Evolutionary conservation across 2,888 invertebrate species (phyloP).

Genomic region (Megamerina dolium): DNA sequence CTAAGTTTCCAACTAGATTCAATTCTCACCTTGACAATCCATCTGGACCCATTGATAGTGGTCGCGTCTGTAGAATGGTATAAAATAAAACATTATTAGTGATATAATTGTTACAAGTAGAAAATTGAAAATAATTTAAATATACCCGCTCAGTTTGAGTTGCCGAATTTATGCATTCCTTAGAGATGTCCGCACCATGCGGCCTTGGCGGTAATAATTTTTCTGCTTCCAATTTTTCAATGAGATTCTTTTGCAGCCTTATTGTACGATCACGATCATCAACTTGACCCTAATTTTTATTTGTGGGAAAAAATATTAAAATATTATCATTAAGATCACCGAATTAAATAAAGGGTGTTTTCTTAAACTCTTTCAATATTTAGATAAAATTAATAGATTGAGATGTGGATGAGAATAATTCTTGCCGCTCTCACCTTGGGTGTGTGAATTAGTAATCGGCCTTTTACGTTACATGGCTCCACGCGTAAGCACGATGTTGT

Average conservation of each 20-base stretch:
- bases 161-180: slow-evolving; percentile 69
- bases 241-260: slow-evolving; percentile 70
- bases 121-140: slow-evolving; percentile 2
- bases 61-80: slow-evolving; percentile 40
- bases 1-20: background rate
- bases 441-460: no score
- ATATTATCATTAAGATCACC: no score
- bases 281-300: slow-evolving; percentile 60
- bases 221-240: slow-evolving; percentile 55
- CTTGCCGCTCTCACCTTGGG: no score
- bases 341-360: no score
- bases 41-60: slow-evolving; percentile 48
- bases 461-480: no score
- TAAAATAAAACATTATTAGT: background rate
- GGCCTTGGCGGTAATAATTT: slow-evolving; percentile 25
- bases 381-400: no score
- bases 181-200: slow-evolving; percentile 26
- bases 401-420: no score
- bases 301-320: no score
- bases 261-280: slow-evolving; percentile 82
- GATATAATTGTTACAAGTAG: background rate
- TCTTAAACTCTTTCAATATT: no score
- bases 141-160: slow-evolving; percentile 82
- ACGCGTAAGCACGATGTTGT: no score
- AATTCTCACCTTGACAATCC: slow-evolving; percentile 48